Conservation (phyloP, 2,888 invertebrate species). For the Nysson spinosus region DNA sequence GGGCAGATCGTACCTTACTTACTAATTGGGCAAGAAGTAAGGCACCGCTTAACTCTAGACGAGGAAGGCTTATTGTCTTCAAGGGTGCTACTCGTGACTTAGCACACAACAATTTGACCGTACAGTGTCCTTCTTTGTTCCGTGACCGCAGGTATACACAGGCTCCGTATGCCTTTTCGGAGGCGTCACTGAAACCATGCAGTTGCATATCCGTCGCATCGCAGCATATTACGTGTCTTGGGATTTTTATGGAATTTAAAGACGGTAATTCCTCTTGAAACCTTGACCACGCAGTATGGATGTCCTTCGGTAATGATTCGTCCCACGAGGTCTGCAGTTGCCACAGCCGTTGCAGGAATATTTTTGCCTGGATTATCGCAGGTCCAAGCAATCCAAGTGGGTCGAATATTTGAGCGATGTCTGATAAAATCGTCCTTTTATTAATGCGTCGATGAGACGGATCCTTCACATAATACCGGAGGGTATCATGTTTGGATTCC, state of each 20-base stretch:
- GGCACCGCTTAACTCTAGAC: constrained; percentile 2
- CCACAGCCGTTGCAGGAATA: constrained; percentile 13
- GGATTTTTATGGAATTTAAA: neutral
- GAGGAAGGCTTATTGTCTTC: neutral
- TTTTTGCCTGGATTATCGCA: neutral
- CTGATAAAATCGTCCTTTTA: neutral
- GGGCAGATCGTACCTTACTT: neutral
- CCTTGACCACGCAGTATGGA: neutral
- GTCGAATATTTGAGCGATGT: constrained; percentile 7
- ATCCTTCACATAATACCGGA: neutral
- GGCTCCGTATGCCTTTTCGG: neutral
- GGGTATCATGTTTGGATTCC: too few relatives aligned
- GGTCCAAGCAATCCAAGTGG: constrained; percentile 13
- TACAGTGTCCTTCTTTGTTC: neutral
- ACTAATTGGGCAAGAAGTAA: neutral
- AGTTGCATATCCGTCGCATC: neutral
- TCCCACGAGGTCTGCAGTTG: constrained; percentile 1
- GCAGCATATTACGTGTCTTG: neutral
- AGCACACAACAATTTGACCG: neutral
- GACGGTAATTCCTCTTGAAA: too few relatives aligned
- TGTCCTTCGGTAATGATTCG: constrained; percentile 1
- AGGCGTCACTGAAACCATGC: constrained; percentile 3
- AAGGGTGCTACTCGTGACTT: constrained; percentile 5
- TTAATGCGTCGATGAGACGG: neutral
- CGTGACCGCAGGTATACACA: neutral